Evolutionary conservation across 2,888 invertebrate genomes (phyloP), one percentile per base, ranked within the genome.

Genomic region (Sthenelais limicola): DNA sequence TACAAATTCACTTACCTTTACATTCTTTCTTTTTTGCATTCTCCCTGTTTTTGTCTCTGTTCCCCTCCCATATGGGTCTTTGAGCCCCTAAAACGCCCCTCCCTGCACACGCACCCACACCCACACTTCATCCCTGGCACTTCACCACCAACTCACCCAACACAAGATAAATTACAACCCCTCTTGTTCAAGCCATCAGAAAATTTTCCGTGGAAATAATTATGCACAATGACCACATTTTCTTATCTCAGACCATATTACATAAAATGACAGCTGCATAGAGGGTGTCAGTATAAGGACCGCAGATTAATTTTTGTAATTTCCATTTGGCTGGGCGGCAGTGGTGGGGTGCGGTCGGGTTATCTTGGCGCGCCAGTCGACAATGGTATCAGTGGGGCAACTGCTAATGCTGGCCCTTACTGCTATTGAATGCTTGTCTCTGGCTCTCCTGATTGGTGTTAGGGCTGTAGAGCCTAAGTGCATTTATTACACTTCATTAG

Each of bases 171-270:
- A n/a, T n/a, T n/a, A n/a, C n/a, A n/a, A n/a, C n/a, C n/a, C n/a
- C n/a, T n/a, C n/a, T n/a, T n/a, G n/a, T n/a, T n/a, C n/a, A n/a
- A n/a, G n/a, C n/a, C n/a, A n/a, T n/a, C n/a, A n/a, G n/a, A n/a
- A n/a, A 70, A 70, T 70, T 70, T 70, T 70, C 70, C 70, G 56
- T 54, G 56, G 56, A 62, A 70, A 70, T 70, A 70, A 70, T 70
- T 70, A 70, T 70, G 70, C 70, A 70, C 51, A 54, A 70, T 70
- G 56, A 38, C 38, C 54, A 12, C 62, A 38, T 70, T 70, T 70
- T 70, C 70, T 70, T 70, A 70, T 70, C 70, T 51, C 9, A 26
- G 52, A 15, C 33, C 38, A 70, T 70, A 70, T 70, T 70, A 70
- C 70, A 70, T 70, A 54, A 70, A 54, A 35, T 43, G 70, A 54